Base-by-base conservation (phyloP, 2,888 invertebrate species). In the Agelastica alni region DNA sequence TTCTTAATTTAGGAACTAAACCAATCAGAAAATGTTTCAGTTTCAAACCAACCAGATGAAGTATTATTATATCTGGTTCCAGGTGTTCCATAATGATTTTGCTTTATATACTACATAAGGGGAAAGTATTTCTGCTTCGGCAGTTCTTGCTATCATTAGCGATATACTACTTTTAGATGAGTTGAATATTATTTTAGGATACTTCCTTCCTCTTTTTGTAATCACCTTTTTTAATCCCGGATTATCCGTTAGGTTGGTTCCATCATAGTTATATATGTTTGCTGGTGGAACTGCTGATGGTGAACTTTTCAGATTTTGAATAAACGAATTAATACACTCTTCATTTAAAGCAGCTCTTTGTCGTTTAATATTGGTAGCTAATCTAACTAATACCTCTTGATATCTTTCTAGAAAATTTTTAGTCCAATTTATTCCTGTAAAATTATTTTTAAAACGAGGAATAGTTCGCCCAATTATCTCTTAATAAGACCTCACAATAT, bases 11-110 rank as follows among this genome's bases (percentile, higher is more conserved):
- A 37, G 4, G 47, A 30, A 30, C n/a, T 4, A 3, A n/a, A 4
- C 30, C 30, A 30, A 30, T 30, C 30, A 3, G 3, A 4, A n/a
- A 30, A 30, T 7, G 3, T 7, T 7, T 30, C 4, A n/a, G 6
- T 30, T 22, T 58, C 58, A 22, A 58, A 57, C 53, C 59, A 59
- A n/a, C 56, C 56, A 16, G 56, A 51, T 36, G 32, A 34, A 30
- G 18, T 56, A 18, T 47, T 43, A 36, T 48, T 48, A 26, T 56
- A 55, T 30, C 7, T 30, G n/a, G n/a, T 30, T 7, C 30, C 6
- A n/a, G 30, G 5, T 30, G 30, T 4, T n/a, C 30, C 30, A 7
- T n/a, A 4, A 30, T 4, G 4, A 30, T 4, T 30, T n/a, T n/a
- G n/a, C 30, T 30, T 30, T 30, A 3, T 30, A 30, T 4, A 30